Percentiles rank a stretch among this genome's conserved stretches.
phyloP scores from a whole-genome alignment of 2,888 invertebrate species.

The Diadromus collaris region DNA sequence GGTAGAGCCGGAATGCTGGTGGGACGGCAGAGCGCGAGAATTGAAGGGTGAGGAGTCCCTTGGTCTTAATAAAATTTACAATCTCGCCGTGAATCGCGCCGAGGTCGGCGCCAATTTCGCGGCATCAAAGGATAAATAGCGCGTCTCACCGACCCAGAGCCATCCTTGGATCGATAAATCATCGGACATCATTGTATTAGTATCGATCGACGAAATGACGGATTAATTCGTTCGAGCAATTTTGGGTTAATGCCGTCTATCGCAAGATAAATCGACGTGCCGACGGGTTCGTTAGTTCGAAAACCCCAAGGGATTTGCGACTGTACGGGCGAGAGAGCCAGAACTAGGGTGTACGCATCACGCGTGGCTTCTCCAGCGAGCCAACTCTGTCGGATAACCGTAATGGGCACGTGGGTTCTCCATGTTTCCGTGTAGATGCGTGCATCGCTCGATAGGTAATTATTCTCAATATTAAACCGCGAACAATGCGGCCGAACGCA shows the following conservation, averaged over 20 bases:
- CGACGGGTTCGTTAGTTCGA: conserved; percentile 43
- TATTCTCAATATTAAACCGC: conserved; percentile 57
- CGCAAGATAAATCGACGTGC: conserved; percentile 54
- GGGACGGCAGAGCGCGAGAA: neutral
- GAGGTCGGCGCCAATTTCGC: neutral
- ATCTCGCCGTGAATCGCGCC: neutral
- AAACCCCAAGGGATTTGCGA: conserved; percentile 48
- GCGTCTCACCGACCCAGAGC: neutral
- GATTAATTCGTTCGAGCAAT: conserved; percentile 52
- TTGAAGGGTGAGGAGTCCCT: neutral
- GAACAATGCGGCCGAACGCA: conserved; percentile 48
- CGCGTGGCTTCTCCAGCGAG: conserved; percentile 1
- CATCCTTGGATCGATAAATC: neutral
- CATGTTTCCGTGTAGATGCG: conserved; percentile 9
- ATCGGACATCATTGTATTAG: conserved; percentile 26
- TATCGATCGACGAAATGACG: conserved; percentile 48
- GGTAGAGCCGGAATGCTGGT: neutral
- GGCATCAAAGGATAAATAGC: neutral
- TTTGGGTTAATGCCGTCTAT: conserved; percentile 55
- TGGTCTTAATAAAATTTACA: conserved; percentile 2
- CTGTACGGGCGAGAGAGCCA: conserved; percentile 38
- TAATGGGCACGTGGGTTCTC: conserved; percentile 24
- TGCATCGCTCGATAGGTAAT: conserved; percentile 31
- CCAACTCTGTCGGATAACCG: conserved; percentile 37
- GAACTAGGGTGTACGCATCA: conserved; percentile 20